Percentiles rank a stretch among this genome's conserved stretches.
Evolutionary conservation across 2,888 invertebrate species (phyloP).

Genomic region (Agrochola lota): DNA sequence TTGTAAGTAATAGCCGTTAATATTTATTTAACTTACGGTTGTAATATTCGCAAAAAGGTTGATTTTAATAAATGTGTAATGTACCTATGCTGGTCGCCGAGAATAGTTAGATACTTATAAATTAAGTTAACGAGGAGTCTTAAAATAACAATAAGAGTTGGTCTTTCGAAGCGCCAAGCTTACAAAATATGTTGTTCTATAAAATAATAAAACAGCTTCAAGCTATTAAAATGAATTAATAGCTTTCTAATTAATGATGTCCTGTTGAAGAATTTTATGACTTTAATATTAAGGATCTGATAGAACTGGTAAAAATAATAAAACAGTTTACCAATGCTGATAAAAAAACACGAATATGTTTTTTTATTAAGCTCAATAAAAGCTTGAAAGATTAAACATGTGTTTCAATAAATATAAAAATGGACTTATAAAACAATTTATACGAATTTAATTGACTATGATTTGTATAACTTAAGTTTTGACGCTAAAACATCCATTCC

Average conservation of each 20-base stretch:
- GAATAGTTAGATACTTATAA: not conserved
- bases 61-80: too few relatives aligned
- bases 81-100: too few relatives aligned
- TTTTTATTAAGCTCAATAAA: not conserved
- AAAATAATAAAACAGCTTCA: constrained; percentile 6
- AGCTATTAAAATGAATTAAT: constrained; percentile 10
- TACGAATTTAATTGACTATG: not conserved
- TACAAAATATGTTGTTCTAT: constrained; percentile 6
- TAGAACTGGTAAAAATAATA: not conserved
- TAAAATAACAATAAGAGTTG: not conserved
- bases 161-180: not conserved
- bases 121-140: not conserved
- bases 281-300: not conserved
- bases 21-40: too few relatives aligned
- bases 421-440: not conserved
- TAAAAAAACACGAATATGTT: not conserved
- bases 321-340: not conserved
- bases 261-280: constrained; percentile 19
- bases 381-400: not conserved
- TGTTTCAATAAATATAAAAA: not conserved
- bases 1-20: too few relatives aligned
- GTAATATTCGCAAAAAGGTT: too few relatives aligned
- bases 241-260: constrained; percentile 15
- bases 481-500: not conserved
- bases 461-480: constrained; percentile 5